Conservation (phyloP, 1,140 invertebrate genomes). For the Ips nitidus region DNA sequence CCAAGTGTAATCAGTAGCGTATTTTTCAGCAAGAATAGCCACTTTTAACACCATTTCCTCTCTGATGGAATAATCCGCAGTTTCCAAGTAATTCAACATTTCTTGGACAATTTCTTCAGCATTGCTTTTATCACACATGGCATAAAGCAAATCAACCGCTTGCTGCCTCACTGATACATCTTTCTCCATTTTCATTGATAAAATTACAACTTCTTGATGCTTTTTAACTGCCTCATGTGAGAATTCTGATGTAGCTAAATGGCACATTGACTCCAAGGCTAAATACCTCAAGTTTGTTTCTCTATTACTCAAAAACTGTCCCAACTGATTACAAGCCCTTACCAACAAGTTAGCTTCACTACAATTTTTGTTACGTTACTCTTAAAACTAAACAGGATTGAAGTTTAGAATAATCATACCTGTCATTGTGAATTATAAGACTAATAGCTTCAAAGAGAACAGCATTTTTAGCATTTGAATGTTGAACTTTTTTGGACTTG, state of each 20-base stretch:
- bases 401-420: conserved; percentile 47
- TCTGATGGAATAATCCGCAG: conserved; percentile 98
- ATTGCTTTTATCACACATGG: conserved; percentile 99
- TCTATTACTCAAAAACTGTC: conserved; percentile 96
- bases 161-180: conserved; percentile 98
- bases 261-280: conserved; percentile 99
- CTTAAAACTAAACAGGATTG: too few species aligned
- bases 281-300: conserved; percentile 98
- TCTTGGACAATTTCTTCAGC: conserved; percentile 99
- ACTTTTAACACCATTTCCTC: conserved; percentile 99
- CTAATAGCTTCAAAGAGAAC: conserved; percentile 99
- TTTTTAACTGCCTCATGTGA: conserved; percentile 99
- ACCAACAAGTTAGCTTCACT: conserved; percentile 96
- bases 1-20: conserved; percentile 99
- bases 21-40: conserved; percentile 98
- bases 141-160: conserved; percentile 98
- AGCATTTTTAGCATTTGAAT: conserved; percentile 99
- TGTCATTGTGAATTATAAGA: conserved; percentile 99
- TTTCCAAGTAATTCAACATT: conserved; percentile 99
- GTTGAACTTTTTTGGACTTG: conserved; percentile 99
- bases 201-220: conserved; percentile 98
- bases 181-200: conserved; percentile 99
- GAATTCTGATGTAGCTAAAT: conserved; percentile 98
- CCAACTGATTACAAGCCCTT: conserved; percentile 97
- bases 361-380: conserved; percentile 34